These are phyloP conservation scores for Erythrocebus patas DNA, from an alignment of 2,113 vertebrate species.

Conservation along the genomic window DNA sequence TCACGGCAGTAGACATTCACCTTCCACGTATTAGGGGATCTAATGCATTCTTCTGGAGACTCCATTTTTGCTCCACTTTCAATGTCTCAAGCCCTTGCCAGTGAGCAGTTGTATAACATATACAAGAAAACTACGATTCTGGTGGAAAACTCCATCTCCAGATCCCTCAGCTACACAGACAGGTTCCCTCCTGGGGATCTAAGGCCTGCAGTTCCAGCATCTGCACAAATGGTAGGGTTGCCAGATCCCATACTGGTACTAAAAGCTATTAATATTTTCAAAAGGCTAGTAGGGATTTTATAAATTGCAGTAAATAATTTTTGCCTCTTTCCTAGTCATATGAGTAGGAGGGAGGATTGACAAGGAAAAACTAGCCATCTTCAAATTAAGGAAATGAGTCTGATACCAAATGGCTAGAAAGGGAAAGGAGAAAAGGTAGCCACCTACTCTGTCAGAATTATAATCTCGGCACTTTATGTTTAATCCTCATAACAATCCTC, in stretches of 20 bases:
- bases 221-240: constrained; percentile 8
- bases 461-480: neutral
- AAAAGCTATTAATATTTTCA: constrained; percentile 36
- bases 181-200: constrained; percentile 19
- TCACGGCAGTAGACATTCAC: neutral
- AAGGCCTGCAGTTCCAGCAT: neutral
- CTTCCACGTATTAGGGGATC: neutral
- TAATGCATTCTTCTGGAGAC: constrained; percentile 12
- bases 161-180: constrained; percentile 15
- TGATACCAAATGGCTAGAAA: neutral
- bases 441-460: neutral
- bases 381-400: neutral
- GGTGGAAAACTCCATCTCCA: constrained; percentile 70
- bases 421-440: neutral
- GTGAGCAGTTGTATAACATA: constrained; percentile 53
- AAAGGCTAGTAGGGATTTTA: constrained; percentile 22
- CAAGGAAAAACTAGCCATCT: neutral
- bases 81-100: constrained; percentile 21
- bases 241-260: constrained; percentile 12
- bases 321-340: constrained; percentile 17
- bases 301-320: constrained; percentile 9
- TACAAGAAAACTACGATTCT: constrained; percentile 51
- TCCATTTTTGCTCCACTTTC: constrained; percentile 29
- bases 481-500: neutral
- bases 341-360: neutral